Evolutionary conservation across 1,140 invertebrate species (phyloP).

Genomic region (Polyergus mexicanus): DNA sequence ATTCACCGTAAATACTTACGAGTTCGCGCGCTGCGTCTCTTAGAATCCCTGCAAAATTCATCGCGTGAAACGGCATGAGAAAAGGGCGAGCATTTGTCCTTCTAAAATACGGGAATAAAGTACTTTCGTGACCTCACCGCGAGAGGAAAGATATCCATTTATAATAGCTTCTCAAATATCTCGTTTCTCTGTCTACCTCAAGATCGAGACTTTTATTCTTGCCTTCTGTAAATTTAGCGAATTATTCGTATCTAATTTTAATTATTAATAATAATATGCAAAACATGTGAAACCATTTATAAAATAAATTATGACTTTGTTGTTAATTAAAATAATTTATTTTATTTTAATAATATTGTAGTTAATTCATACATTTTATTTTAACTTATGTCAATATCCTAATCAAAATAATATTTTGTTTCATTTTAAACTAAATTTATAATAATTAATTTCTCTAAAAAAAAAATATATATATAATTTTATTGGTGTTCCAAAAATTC

Average conservation of each 20-base stretch:
- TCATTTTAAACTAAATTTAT: too few relatives aligned
- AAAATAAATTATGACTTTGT: not conserved
- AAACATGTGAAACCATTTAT: not conserved
- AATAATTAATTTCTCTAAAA: too few relatives aligned
- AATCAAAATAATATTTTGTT: too few relatives aligned
- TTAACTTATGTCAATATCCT: too few relatives aligned
- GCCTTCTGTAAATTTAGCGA: not conserved
- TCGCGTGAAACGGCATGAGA: constrained; percentile 37
- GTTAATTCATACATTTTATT: too few relatives aligned
- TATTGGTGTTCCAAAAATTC: too few relatives aligned
- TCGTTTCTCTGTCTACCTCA: not conserved
- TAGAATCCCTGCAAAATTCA: constrained; percentile 1
- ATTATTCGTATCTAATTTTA: not conserved
- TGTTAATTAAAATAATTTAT: too few relatives aligned
- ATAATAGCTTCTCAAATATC: not conserved
- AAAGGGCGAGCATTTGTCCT: not conserved
- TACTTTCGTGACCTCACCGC: not conserved
- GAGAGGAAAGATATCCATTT: not conserved
- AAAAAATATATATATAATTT: too few relatives aligned
- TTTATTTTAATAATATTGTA: too few relatives aligned
- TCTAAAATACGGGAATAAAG: not conserved
- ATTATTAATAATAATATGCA: not conserved
- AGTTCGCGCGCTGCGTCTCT: constrained; percentile 26
- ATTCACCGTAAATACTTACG: constrained; percentile 50
- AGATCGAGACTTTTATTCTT: not conserved